phyloP scores from a whole-genome alignment of 1,140 invertebrate species.

The Scylla paramamosain region DNA sequence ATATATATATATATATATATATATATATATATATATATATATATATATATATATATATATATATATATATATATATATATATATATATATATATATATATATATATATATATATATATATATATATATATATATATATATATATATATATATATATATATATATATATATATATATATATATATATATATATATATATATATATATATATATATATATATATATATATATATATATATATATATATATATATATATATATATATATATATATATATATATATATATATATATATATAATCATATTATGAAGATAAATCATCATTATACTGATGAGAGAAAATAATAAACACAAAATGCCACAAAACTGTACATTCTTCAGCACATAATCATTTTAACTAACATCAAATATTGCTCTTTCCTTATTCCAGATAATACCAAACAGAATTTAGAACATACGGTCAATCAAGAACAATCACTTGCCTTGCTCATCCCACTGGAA shows the following conservation, averaged over 20 bases:
- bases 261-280: constrained; percentile 26
- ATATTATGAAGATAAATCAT: background rate
- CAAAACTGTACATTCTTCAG: constrained; percentile 37
- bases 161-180: constrained; percentile 33
- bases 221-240: constrained; percentile 30
- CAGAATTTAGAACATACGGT: too few species aligned
- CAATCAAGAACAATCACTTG: too few species aligned
- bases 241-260: constrained; percentile 28
- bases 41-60: constrained; percentile 54
- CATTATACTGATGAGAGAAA: background rate
- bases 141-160: constrained; percentile 8
- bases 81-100: constrained; percentile 65
- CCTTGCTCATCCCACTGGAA: too few species aligned
- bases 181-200: background rate
- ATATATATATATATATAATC: background rate
- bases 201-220: background rate
- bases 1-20: constrained; percentile 64
- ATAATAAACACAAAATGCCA: constrained; percentile 39
- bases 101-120: constrained; percentile 63
- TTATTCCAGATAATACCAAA: too few species aligned
- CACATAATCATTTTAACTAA: background rate
- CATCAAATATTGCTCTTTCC: too few species aligned
- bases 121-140: constrained; percentile 57
- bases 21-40: constrained; percentile 63
- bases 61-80: constrained; percentile 65